These are phyloP conservation scores for Phyllotreta striolata DNA, from an alignment of 2,888 invertebrate species.

Conservation along the genomic window DNA sequence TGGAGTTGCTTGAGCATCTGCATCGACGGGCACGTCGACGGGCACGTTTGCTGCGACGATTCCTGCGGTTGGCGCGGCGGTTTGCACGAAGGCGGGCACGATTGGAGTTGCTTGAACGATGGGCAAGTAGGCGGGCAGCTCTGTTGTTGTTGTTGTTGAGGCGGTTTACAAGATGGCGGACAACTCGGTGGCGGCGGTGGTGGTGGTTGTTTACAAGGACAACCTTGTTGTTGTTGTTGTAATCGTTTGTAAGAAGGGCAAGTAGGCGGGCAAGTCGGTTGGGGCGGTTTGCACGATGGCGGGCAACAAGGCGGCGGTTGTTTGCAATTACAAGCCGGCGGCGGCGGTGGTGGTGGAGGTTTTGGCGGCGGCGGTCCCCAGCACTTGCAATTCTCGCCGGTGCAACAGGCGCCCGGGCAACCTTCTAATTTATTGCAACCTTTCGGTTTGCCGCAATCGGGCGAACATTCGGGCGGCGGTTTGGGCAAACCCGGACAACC, in stretches of 20 bases:
- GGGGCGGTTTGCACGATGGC: constrained; percentile 1
- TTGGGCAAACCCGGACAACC: neutral
- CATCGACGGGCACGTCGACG: neutral
- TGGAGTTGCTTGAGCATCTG: neutral
- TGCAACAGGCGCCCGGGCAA: constrained; percentile 2
- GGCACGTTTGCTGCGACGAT: neutral
- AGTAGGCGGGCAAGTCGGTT: neutral
- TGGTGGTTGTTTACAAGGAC: constrained; percentile 7
- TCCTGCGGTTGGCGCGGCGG: neutral
- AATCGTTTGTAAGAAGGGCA: neutral
- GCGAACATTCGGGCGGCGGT: neutral
- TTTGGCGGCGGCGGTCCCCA: constrained; percentile 3
- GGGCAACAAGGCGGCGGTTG: neutral
- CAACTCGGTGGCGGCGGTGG: neutral
- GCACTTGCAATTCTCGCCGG: constrained; percentile 1
- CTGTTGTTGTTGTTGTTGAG: neutral
- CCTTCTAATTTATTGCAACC: constrained; percentile 8
- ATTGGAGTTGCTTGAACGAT: neutral
- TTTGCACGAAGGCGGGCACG: neutral
- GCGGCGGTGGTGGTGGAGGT: neutral
- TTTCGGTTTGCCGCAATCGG: constrained; percentile 3
- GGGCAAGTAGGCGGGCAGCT: constrained; percentile 1
- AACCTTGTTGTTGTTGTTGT: neutral
- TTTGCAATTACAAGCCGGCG: neutral
- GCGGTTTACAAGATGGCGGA: constrained; percentile 1